Evolutionary conservation across 2,888 invertebrate species (phyloP), one percentile per base, ranked within the genome.

Genomic region (Clivina fossor): DNA sequence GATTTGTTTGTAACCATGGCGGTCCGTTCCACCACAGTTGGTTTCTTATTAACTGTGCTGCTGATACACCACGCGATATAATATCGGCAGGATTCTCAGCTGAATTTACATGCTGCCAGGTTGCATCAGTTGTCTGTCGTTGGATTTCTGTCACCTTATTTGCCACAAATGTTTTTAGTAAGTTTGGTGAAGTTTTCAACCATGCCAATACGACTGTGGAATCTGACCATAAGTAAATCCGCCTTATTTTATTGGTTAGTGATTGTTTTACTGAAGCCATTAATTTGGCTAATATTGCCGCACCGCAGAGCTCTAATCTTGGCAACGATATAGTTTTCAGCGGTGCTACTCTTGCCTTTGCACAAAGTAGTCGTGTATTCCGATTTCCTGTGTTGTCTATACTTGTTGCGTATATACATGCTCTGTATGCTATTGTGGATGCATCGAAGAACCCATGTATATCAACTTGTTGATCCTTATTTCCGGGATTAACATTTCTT

Each of bases 131-230:
- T 3, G 28, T 26, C 26, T 15, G 26, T 4, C 15, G 11, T 38
- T 37, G 44, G 4, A 50, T 44, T 20, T 51, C 37, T 22, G 38
- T 26, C 2, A 57, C 22, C 3, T 38, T 16, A 37, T 49, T 43
- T 4, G 50, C 41, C 3, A 44, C 33, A n/a, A 50, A 50, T 11
- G 35, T 46, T 38, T 51, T 43, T 26, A 43, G 37, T 44, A 7
- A 20, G 9, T 22, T 30, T 7, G 51, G 51, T 15, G 30, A 32
- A 5, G 58, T 54, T 22, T 40, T 33, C 16, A 64, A 50, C 63
- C 61, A 63, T 30, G 55, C 46, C 8, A 61, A 16, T 1, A 58
- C 60, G 8, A 64, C 60, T 13, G 56, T 61, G 1, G 61, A 60
- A 22, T 62, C 63, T 16, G 57, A 47, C 60, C 58, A 63, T 2